Conservation (phyloP, 2,888 invertebrate genomes). For the Bibio marci region DNA sequence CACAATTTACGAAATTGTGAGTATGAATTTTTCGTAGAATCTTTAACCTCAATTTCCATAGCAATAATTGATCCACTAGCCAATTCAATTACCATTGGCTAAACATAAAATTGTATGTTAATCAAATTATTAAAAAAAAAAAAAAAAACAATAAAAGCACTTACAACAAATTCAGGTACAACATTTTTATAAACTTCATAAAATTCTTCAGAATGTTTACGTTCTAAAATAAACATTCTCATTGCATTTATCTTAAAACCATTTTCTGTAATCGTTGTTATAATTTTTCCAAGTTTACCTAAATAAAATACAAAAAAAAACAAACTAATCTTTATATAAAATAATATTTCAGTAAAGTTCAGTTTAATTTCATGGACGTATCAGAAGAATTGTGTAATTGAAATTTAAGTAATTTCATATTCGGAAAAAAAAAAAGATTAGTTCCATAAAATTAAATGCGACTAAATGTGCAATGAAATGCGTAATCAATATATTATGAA, state of each 20-base stretch:
- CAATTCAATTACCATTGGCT: conserved; percentile 72
- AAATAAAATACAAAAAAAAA: too few relatives aligned
- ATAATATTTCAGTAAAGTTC: too few relatives aligned
- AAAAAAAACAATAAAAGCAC: conserved; percentile 21
- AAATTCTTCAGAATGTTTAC: conserved; percentile 76
- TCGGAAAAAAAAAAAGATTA: too few relatives aligned
- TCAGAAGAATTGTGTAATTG: too few relatives aligned
- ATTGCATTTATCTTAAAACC: conserved; percentile 65
- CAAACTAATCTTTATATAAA: too few relatives aligned
- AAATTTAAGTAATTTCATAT: too few relatives aligned
- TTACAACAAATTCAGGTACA: conserved; percentile 55
- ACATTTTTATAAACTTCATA: conserved; percentile 86
- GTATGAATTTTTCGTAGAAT: conserved; percentile 40
- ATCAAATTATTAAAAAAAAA: neutral
- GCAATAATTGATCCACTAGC: conserved; percentile 74
- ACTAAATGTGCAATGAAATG: too few relatives aligned
- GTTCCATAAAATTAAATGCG: too few relatives aligned
- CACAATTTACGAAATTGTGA: conserved; percentile 64
- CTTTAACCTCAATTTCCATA: conserved; percentile 58
- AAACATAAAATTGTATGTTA: conserved; percentile 13
- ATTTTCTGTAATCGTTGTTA: conserved; percentile 54
- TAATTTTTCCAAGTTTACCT: conserved; percentile 43
- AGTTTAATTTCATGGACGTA: too few relatives aligned
- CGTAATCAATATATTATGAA: too few relatives aligned
- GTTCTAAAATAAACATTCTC: conserved; percentile 61